Conservation (phyloP, 2,113 vertebrate genomes). For the Malurus melanocephalus region DNA sequence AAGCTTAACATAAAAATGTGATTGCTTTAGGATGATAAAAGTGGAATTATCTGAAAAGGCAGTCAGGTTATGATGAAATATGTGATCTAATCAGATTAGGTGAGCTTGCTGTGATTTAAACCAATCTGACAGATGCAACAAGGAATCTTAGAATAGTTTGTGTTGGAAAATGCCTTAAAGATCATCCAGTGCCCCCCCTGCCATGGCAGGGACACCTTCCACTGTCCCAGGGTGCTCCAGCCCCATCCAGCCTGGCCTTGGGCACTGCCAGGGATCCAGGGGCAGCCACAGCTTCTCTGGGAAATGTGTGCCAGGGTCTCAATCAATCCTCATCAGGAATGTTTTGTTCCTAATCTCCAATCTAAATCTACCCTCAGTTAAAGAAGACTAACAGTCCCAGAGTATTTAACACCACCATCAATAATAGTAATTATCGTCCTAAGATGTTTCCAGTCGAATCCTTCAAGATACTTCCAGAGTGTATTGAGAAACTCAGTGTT, state of each 20-base stretch:
- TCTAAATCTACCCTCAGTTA: neutral
- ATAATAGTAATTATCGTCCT: neutral
- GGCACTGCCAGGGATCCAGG: neutral
- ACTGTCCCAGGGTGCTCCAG: neutral
- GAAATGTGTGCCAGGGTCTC: neutral
- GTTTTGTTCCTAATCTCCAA: neutral
- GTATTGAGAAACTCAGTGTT: neutral
- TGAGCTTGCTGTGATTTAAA: neutral
- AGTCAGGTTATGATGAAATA: neutral
- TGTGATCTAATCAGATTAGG: neutral
- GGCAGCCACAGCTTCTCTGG: neutral
- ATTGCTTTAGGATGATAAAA: constrained; percentile 15
- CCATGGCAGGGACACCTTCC: neutral
- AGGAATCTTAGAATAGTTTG: neutral
- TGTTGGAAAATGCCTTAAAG: neutral
- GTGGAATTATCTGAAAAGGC: neutral
- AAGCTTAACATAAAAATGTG: constrained; percentile 11
- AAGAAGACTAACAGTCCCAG: neutral
- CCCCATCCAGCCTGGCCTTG: neutral
- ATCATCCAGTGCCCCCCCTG: fast-evolving
- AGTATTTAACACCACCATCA: neutral
- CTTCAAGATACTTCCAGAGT: neutral
- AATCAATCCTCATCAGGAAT: neutral
- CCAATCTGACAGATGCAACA: neutral
- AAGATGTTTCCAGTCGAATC: neutral